phyloP scores from a whole-genome alignment of 2,797 vertebrate species.

The Myotis planiceps region DNA sequence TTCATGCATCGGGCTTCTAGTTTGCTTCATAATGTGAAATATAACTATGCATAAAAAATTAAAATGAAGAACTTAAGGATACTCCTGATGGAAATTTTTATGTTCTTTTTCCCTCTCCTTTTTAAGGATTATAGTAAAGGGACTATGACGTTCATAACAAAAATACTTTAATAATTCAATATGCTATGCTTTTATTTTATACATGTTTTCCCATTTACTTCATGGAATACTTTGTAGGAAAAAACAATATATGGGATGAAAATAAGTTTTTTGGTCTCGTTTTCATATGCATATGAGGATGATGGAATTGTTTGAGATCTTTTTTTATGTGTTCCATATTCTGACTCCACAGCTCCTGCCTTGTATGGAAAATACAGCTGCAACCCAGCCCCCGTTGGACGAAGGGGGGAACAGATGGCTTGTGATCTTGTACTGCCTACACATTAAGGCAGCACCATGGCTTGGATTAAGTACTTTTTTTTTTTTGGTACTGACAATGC shows the following conservation, averaged over 20 bases:
- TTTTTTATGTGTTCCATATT: neutral
- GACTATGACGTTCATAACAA: neutral
- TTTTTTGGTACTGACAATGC: neutral
- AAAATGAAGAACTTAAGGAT: neutral
- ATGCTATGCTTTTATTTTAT: neutral
- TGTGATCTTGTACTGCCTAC: neutral
- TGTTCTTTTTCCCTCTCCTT: neutral
- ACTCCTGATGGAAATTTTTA: neutral
- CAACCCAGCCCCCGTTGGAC: neutral
- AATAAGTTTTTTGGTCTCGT: neutral
- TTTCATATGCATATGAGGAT: neutral
- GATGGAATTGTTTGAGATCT: neutral
- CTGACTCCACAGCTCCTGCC: neutral
- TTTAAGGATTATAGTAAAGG: neutral
- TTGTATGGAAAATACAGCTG: neutral
- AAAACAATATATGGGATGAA: neutral
- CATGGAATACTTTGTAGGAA: neutral
- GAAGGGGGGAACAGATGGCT: slow-evolving; percentile 35
- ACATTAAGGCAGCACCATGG: neutral
- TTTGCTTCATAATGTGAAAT: neutral
- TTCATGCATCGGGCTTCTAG: no score
- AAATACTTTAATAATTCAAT: neutral
- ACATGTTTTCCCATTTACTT: neutral
- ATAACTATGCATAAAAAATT: neutral
- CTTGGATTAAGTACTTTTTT: neutral